These are phyloP conservation scores for Dicyema japonicum DNA, from an alignment of 1,140 invertebrate genomes.

Conservation along the genomic window DNA sequence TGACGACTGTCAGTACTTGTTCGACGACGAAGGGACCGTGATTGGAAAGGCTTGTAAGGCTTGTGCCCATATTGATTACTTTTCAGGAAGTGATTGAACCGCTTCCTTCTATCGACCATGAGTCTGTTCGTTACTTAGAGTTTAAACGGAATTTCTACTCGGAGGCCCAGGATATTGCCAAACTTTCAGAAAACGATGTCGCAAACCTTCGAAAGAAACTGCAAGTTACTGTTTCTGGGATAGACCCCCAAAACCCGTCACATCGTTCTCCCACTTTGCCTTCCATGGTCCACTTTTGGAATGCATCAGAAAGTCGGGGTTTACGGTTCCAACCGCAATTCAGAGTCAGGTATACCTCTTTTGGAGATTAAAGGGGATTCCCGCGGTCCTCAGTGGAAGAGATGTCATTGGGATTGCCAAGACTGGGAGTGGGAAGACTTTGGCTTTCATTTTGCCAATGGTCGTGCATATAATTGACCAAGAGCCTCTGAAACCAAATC, in stretches of 20 bases:
- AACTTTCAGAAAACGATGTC: no score
- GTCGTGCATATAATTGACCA: constrained; percentile 86
- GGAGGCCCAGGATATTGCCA: no score
- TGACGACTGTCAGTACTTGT: no score
- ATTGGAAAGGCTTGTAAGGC: no score
- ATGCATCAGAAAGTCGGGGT: constrained; percentile 37
- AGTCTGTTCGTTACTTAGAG: no score
- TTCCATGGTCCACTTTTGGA: constrained; percentile 71
- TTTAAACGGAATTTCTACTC: no score
- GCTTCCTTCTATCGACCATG: no score
- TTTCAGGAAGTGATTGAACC: no score
- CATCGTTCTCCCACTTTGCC: constrained; percentile 74
- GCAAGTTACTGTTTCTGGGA: constrained; percentile 31
- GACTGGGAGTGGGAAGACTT: constrained; percentile 83
- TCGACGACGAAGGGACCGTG: no score
- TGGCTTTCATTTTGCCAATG: constrained; percentile 82
- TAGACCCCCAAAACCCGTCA: constrained; percentile 44
- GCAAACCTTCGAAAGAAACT: constrained; percentile 42
- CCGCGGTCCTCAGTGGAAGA: constrained; percentile 49
- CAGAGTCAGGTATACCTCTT: constrained; percentile 26
- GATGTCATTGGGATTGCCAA: constrained; percentile 47
- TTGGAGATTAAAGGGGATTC: constrained; percentile 34
- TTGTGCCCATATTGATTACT: no score
- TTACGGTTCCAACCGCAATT: constrained; percentile 36
- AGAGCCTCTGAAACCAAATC: constrained; percentile 28